Evolutionary conservation across 1,140 invertebrate genomes (phyloP).

Genomic region (Geopemphigus sp.): DNA sequence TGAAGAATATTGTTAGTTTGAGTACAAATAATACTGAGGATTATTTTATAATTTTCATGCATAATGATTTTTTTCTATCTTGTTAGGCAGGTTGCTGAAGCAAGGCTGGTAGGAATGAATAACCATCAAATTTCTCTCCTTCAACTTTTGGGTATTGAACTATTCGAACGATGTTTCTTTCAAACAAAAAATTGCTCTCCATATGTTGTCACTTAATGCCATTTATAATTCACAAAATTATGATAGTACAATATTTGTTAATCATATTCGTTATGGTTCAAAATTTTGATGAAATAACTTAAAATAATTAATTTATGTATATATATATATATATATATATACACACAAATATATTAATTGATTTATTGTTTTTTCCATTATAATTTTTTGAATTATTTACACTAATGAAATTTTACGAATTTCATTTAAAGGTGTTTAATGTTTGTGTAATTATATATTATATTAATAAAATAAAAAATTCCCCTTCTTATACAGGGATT

Average conservation of each 20-base stretch:
- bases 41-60: conserved; percentile 33
- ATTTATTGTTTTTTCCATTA: conserved; percentile 45
- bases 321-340: conserved; percentile 29
- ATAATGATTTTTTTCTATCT: conserved; percentile 49
- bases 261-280: conserved; percentile 37
- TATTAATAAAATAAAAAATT: conserved; percentile 33
- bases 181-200: conserved; percentile 39
- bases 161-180: conserved; percentile 30
- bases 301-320: conserved; percentile 40
- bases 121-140: conserved; percentile 44
- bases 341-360: conserved; percentile 4
- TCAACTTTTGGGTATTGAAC: conserved; percentile 46
- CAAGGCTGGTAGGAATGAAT: conserved; percentile 46
- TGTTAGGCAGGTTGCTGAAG: conserved; percentile 47
- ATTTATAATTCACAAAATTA: conserved; percentile 26
- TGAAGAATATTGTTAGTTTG: neutral
- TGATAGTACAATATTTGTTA: conserved; percentile 37
- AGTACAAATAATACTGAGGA: conserved; percentile 19
- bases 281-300: conserved; percentile 21
- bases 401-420: conserved; percentile 24
- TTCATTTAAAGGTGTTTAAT: conserved; percentile 33
- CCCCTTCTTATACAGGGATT: conserved; percentile 17
- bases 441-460: conserved; percentile 43
- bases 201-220: conserved; percentile 35
- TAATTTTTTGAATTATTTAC: conserved; percentile 10